phyloP scores from a whole-genome alignment of 2,797 vertebrate genomes.

The Takifugu ocellatus region DNA sequence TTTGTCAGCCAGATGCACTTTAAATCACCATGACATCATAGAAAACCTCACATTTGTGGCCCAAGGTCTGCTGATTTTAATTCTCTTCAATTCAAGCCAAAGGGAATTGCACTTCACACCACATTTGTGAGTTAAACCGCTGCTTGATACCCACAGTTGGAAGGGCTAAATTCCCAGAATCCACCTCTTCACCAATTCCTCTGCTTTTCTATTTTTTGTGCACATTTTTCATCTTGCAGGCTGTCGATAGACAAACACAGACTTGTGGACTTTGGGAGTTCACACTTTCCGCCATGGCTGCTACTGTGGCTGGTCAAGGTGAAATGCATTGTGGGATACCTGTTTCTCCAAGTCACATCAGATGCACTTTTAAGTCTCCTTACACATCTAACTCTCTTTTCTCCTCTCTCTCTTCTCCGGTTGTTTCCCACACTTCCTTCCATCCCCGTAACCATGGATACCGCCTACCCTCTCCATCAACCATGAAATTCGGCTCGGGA shows the following conservation, averaged over 20 bases:
- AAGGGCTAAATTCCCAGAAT: slow-evolving; percentile 49
- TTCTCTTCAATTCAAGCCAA: no score
- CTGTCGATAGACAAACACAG: no score
- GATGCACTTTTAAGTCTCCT: slow-evolving; percentile 22
- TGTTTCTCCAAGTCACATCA: no score
- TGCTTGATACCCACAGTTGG: slow-evolving; percentile 50
- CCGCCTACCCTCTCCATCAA: slow-evolving; percentile 33
- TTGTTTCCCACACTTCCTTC: slow-evolving; percentile 20
- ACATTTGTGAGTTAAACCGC: slow-evolving; percentile 14
- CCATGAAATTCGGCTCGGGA: slow-evolving; percentile 47
- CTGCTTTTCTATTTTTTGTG: not conserved
- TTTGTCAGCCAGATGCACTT: no score
- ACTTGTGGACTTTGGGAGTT: not conserved
- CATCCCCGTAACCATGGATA: slow-evolving; percentile 38
- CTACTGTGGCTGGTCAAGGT: no score
- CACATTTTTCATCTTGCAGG: no score
- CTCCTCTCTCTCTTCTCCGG: slow-evolving; percentile 14
- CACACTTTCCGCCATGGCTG: slow-evolving; percentile 7
- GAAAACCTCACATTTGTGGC: no score
- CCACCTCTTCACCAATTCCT: slow-evolving; percentile 13
- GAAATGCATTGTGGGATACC: no score
- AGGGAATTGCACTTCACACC: no score
- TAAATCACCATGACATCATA: no score
- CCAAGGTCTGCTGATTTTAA: no score
- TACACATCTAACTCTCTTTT: slow-evolving; percentile 26